Evolutionary conservation across 2,888 invertebrate genomes (phyloP).

Genomic region (Polyommatus icarus): DNA sequence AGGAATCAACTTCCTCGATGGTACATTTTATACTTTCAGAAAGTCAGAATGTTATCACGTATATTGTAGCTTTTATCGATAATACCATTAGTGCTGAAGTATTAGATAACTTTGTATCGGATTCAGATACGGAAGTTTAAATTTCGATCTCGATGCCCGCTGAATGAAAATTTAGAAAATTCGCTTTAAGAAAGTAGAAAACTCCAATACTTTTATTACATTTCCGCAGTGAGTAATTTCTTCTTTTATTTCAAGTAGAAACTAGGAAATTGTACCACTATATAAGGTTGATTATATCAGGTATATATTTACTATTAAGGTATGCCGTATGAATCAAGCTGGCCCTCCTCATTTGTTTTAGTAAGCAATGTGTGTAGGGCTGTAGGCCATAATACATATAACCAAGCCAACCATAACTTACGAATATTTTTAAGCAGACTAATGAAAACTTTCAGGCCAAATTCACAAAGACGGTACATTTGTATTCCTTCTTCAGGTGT

Average conservation of each 20-base stretch:
- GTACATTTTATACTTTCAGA: too few species aligned
- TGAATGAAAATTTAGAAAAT: slow-evolving; percentile 10
- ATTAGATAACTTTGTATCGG: not conserved
- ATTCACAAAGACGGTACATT: not conserved
- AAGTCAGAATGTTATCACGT: too few species aligned
- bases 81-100: not conserved
- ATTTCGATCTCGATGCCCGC: not conserved
- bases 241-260: not conserved
- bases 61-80: not conserved
- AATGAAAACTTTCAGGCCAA: not conserved
- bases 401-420: too few species aligned
- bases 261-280: not conserved
- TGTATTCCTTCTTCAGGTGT: not conserved
- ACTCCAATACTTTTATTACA: not conserved
- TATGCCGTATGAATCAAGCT: too few species aligned
- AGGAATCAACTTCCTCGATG: too few species aligned
- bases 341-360: too few species aligned
- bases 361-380: too few species aligned
- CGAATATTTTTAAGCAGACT: too few species aligned
- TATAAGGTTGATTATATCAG: too few species aligned
- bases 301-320: too few species aligned
- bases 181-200: slow-evolving; percentile 4
- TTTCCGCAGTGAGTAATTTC: not conserved
- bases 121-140: not conserved
- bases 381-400: too few species aligned